Evolutionary conservation across 2,797 vertebrate species (phyloP).

Genomic region (Lithobates sylvaticus): DNA sequence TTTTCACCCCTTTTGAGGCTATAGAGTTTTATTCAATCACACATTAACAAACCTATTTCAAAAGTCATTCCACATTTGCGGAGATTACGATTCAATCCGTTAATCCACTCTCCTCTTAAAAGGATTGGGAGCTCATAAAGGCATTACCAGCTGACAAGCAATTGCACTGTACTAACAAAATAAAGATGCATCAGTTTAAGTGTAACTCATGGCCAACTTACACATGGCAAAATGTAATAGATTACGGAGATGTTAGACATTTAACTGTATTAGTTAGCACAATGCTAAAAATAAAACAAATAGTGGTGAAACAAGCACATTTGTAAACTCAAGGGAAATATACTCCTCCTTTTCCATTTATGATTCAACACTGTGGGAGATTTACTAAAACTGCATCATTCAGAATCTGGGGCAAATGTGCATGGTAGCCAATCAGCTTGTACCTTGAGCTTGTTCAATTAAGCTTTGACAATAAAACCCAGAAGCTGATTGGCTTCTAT

Average conservation of each 20-base stretch:
- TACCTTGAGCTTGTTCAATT: no score
- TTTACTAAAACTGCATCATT: no score
- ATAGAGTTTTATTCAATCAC: not conserved
- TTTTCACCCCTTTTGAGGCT: not conserved
- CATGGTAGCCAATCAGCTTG: no score
- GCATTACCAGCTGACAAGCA: slow-evolving; percentile 28
- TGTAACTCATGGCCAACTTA: not conserved
- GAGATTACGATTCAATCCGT: slow-evolving; percentile 42
- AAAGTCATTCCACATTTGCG: slow-evolving; percentile 34
- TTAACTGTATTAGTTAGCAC: no score
- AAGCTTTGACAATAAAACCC: no score
- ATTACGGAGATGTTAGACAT: not conserved
- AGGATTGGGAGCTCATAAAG: slow-evolving; percentile 32
- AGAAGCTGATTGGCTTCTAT: no score
- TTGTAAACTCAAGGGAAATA: no score
- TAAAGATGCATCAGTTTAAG: slow-evolving; percentile 6
- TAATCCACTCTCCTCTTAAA: slow-evolving; percentile 39
- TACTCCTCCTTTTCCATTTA: no score
- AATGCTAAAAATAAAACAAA: no score
- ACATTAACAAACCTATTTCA: slow-evolving; percentile 24
- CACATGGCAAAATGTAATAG: not conserved
- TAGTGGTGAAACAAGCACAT: no score
- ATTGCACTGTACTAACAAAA: slow-evolving; percentile 31
- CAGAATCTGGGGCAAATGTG: no score
- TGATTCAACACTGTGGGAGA: no score